Percentiles rank a stretch among this genome's conserved stretches.
Evolutionary conservation across 1,140 invertebrate genomes (phyloP).

Genomic region (Sycobia sp.): DNA sequence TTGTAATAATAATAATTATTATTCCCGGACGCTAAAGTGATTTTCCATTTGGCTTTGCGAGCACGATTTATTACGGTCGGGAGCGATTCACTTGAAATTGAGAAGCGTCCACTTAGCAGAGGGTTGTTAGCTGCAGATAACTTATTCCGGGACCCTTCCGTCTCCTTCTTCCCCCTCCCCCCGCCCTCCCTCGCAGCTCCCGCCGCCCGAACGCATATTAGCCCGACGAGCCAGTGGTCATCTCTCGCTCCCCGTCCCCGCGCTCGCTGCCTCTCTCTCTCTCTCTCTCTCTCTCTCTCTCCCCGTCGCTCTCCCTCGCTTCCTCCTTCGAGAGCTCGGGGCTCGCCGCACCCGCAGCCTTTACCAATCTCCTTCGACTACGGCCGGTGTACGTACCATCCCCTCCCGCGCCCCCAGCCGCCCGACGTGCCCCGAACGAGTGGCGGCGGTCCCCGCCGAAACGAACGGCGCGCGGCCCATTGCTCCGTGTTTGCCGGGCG

Average conservation of each 20-base stretch:
- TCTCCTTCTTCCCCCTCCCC: no score
- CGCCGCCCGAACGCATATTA: constrained; percentile 32
- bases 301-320: constrained; percentile 29
- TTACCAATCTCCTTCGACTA: constrained; percentile 22
- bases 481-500: constrained; percentile 36
- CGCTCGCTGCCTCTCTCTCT: constrained; percentile 10
- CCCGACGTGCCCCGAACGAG: background rate
- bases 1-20: constrained; percentile 26
- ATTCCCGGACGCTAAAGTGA: background rate
- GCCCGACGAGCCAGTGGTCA: constrained; percentile 39
- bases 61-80: constrained; percentile 31
- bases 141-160: constrained; percentile 51
- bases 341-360: constrained; percentile 35
- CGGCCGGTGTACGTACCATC: no score
- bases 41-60: constrained; percentile 15
- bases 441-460: constrained; percentile 42
- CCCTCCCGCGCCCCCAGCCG: background rate
- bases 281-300: constrained; percentile 12
- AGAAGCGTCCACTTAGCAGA: constrained; percentile 55
- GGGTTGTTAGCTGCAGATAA: constrained; percentile 60
- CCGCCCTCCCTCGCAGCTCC: no score
- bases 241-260: constrained; percentile 29
- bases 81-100: constrained; percentile 46
- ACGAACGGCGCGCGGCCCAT: constrained; percentile 36
- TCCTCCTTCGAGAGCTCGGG: no score